These are phyloP conservation scores for Sylvilagus bachmani DNA, from an alignment of 2,113 vertebrate species.

Conservation along the genomic window DNA sequence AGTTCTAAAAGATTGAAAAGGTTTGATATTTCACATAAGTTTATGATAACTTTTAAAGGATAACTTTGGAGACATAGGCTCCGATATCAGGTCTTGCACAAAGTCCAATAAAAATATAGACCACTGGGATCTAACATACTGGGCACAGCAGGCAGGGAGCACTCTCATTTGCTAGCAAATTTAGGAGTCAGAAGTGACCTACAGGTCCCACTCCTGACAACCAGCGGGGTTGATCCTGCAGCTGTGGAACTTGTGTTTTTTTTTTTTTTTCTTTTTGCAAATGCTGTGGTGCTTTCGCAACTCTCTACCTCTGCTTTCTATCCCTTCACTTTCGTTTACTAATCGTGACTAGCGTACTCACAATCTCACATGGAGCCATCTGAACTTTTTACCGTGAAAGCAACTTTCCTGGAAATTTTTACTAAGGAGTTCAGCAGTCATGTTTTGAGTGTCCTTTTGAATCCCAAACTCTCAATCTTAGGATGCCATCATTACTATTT, in stretches of 20 bases:
- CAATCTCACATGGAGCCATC: background rate
- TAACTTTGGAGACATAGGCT: background rate
- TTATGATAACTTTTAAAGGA: background rate
- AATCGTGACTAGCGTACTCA: background rate
- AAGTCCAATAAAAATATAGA: too few relatives aligned
- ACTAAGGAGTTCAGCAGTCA: background rate
- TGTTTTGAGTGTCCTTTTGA: background rate
- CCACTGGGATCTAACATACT: background rate
- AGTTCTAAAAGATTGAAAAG: background rate
- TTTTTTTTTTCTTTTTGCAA: background rate
- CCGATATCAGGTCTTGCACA: background rate
- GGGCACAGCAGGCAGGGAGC: background rate
- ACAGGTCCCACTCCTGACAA: background rate
- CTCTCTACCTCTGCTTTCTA: background rate
- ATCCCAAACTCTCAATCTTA: background rate
- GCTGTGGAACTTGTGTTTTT: background rate
- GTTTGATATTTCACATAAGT: background rate
- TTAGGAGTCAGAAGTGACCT: background rate
- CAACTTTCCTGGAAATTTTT: background rate
- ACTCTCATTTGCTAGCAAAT: background rate
- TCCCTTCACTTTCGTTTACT: background rate
- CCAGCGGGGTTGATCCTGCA: background rate
- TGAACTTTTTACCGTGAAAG: background rate
- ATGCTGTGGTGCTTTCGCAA: background rate
- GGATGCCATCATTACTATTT: background rate